Evolutionary conservation across 2,888 invertebrate genomes (phyloP).

Genomic region (Pollenia griseotomentosa): DNA sequence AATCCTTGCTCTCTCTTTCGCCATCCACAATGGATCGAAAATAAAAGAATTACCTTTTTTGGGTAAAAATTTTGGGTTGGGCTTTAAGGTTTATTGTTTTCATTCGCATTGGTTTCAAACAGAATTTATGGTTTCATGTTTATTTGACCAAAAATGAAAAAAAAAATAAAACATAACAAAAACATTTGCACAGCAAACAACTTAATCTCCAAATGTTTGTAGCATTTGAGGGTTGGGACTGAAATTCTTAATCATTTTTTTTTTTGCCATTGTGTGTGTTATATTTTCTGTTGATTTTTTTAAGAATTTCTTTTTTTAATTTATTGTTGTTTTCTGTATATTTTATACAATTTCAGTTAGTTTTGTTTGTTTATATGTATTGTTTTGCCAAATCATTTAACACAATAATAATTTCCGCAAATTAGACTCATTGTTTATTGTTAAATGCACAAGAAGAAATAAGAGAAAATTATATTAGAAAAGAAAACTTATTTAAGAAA

Average conservation of each 20-base stretch:
- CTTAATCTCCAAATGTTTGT: not conserved
- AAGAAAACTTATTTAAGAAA: not conserved
- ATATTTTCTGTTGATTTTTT: not conserved
- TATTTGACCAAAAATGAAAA: not conserved
- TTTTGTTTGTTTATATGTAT: not conserved
- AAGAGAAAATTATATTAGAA: not conserved
- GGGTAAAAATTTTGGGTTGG: not conserved
- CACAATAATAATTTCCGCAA: slow-evolving; percentile 47
- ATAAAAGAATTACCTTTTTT: not conserved
- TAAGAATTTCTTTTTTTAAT: not conserved
- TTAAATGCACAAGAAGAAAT: not conserved
- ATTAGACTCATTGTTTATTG: slow-evolving; percentile 28
- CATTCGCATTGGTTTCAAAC: not conserved
- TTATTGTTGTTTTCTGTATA: not conserved
- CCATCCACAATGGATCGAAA: no score
- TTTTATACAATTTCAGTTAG: not conserved
- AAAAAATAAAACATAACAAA: not conserved
- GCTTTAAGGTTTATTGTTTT: not conserved
- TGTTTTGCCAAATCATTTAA: slow-evolving; percentile 41
- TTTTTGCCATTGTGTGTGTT: not conserved
- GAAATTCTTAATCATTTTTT: slow-evolving; percentile 6
- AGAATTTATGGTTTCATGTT: not conserved
- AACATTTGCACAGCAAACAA: not conserved
- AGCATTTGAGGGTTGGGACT: not conserved
- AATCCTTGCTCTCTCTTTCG: not conserved